phyloP scores from a whole-genome alignment of 1,140 invertebrate genomes.

The Drosophila pandora region DNA sequence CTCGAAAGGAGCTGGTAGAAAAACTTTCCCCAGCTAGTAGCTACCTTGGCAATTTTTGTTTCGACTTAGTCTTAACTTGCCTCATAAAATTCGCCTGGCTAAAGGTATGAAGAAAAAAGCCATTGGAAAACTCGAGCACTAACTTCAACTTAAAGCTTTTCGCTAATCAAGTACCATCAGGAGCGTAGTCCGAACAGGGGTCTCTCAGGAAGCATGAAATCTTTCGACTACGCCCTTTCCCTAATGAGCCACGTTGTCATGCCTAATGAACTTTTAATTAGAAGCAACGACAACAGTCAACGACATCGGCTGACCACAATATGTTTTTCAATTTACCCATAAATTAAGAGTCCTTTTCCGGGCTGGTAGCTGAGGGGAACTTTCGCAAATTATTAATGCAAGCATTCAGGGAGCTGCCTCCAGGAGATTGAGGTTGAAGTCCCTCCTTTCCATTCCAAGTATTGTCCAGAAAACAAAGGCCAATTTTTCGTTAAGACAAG shows the following conservation, averaged over 20 bases:
- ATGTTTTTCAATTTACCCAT: conserved; percentile 68
- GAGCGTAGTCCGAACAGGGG: conserved; percentile 7
- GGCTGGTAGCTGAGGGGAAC: conserved; percentile 8
- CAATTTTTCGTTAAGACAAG: conserved; percentile 59
- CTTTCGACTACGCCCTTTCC: background rate
- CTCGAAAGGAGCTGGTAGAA: conserved; percentile 36
- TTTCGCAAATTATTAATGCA: conserved; percentile 44
- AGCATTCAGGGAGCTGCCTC: conserved; percentile 12
- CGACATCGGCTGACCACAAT: conserved; percentile 55
- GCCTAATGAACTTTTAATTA: conserved; percentile 81
- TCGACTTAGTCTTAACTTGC: conserved; percentile 52
- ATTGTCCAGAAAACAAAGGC: conserved; percentile 34
- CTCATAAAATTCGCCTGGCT: conserved; percentile 56
- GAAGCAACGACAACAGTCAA: conserved; percentile 58
- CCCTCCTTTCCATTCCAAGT: background rate
- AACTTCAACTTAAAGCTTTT: conserved; percentile 53
- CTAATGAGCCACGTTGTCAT: conserved; percentile 69
- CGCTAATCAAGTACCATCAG: conserved; percentile 73
- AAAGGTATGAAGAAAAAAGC: conserved; percentile 20
- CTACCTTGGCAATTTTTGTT: conserved; percentile 64
- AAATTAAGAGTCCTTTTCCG: conserved; percentile 48
- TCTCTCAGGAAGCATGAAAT: conserved; percentile 22
- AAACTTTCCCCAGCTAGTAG: conserved; percentile 59
- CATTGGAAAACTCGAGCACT: conserved; percentile 26
- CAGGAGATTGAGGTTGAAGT: conserved; percentile 6